Evolutionary conservation across 2,888 invertebrate species (phyloP).

Genomic region (Cybosia mesomella): DNA sequence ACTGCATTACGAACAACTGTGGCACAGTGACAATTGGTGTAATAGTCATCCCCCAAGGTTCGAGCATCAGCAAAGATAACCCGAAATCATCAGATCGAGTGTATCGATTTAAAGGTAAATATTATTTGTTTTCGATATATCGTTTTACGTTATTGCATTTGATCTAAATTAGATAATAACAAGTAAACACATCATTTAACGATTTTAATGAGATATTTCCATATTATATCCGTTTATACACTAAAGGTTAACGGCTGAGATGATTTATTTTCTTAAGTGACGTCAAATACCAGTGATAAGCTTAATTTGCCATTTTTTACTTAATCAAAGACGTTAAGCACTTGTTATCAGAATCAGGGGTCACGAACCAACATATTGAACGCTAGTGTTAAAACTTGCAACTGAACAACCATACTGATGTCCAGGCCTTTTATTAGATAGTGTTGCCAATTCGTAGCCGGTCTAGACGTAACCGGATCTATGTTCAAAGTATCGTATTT

Average conservation of each 20-base stretch:
- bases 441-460: conserved; percentile 51
- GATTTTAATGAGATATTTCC: background rate
- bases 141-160: conserved; percentile 1
- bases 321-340: background rate
- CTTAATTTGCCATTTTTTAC: conserved; percentile 51
- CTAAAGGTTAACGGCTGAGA: conserved; percentile 41
- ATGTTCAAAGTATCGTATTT: conserved; percentile 63
- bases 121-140: conserved; percentile 66
- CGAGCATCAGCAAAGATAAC: conserved; percentile 82
- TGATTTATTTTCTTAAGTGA: conserved; percentile 59
- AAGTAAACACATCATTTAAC: conserved; percentile 6
- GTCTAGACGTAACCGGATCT: conserved; percentile 61
- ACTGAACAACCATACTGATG: conserved; percentile 5
- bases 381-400: conserved; percentile 6
- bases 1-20: conserved; percentile 81
- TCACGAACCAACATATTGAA: conserved; percentile 36
- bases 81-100: conserved; percentile 64
- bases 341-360: conserved; percentile 49
- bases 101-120: conserved; percentile 80
- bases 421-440: conserved; percentile 49
- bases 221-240: background rate
- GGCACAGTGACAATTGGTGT: conserved; percentile 85
- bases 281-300: conserved; percentile 65
- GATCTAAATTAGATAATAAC: conserved; percentile 2
- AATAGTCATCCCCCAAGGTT: conserved; percentile 82